Evolutionary conservation across 2,113 vertebrate genomes (phyloP).

Genomic region (Mormyrus iriodes): DNA sequence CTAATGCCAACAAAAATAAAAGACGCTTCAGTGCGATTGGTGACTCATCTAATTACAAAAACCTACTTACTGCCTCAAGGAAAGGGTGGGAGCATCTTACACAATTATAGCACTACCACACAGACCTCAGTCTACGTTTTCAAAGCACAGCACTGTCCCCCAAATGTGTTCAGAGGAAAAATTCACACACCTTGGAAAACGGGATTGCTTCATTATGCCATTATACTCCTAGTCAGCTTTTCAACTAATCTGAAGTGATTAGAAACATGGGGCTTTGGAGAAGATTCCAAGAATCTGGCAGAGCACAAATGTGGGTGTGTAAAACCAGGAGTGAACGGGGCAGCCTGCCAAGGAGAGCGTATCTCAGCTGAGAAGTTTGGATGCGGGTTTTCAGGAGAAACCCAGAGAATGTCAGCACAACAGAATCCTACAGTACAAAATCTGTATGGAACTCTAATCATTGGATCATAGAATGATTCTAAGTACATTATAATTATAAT

Average conservation of each 20-base stretch:
- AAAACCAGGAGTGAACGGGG: neutral
- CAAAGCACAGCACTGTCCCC: neutral
- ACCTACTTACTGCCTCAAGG: neutral
- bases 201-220: neutral
- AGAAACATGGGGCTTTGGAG: neutral
- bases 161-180: neutral
- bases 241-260: neutral
- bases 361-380: neutral
- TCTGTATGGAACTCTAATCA: neutral
- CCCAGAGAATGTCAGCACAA: neutral
- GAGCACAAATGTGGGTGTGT: neutral
- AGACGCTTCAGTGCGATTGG: neutral
- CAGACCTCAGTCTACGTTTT: neutral
- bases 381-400: neutral
- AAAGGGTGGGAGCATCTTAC: neutral
- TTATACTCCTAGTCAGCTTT: neutral
- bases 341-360: neutral
- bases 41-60: slow-evolving; percentile 29
- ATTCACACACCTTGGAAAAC: neutral
- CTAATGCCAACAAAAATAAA: neutral
- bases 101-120: neutral
- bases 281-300: neutral
- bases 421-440: neutral
- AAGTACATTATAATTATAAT: neutral
- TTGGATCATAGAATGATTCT: neutral